Evolutionary conservation across 2,888 invertebrate genomes (phyloP).

Genomic region (Scrobipalpa costella): DNA sequence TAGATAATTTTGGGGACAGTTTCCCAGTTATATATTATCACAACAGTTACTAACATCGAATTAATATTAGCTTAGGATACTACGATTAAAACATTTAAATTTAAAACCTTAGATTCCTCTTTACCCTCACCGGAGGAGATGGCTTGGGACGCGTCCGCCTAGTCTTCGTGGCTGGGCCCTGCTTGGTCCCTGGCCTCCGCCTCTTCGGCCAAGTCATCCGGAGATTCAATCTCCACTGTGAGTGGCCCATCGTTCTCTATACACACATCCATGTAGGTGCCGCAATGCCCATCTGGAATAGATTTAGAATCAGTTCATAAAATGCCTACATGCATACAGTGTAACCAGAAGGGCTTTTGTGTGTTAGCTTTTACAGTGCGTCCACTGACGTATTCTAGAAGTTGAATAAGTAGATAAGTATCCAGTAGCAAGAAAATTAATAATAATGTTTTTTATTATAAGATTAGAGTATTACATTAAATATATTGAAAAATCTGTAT

Average conservation of each 20-base stretch:
- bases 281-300: conserved; percentile 92
- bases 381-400: no score
- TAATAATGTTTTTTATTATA: no score
- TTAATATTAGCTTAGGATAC: no score
- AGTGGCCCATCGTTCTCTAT: conserved; percentile 96
- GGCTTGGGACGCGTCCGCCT: neutral
- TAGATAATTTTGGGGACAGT: no score
- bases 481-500: no score
- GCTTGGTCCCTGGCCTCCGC: neutral
- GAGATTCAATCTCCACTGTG: conserved; percentile 89
- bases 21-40: conserved; percentile 2
- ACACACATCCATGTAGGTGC: conserved; percentile 92
- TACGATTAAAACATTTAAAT: no score
- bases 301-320: neutral
- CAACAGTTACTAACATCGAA: neutral
- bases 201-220: conserved; percentile 27
- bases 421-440: no score
- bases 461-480: no score
- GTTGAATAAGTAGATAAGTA: no score
- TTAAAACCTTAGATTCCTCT: conserved; percentile 7
- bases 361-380: no score
- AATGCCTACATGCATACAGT: no score
- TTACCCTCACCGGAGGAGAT: neutral
- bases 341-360: no score
- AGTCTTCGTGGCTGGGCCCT: neutral